Conservation (phyloP, 2,888 invertebrate genomes). For the Rutpela maculata region DNA sequence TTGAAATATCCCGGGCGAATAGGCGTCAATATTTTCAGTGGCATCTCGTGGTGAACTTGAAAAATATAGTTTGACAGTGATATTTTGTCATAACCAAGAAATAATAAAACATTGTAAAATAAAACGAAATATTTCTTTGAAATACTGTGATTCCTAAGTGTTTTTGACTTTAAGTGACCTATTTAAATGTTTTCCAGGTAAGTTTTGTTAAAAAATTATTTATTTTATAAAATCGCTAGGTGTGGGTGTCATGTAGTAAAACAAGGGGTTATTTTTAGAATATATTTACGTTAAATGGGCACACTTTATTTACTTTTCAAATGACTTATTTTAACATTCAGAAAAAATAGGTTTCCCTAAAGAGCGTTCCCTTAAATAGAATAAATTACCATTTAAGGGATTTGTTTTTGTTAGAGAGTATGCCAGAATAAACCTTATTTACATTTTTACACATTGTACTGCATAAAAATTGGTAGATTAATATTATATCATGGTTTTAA, state of each 20-base stretch:
- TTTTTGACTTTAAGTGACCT: constrained; percentile 53
- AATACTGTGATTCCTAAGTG: constrained; percentile 57
- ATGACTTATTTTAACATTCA: constrained; percentile 40
- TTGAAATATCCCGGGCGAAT: constrained; percentile 48
- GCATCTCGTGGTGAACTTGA: constrained; percentile 54
- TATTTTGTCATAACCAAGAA: constrained; percentile 67
- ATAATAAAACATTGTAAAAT: constrained; percentile 62
- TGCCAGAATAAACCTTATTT: constrained; percentile 42
- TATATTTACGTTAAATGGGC: constrained; percentile 56
- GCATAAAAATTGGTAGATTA: constrained; percentile 36
- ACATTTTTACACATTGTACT: constrained; percentile 34
- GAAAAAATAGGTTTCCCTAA: constrained; percentile 19
- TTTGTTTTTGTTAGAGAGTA: constrained; percentile 41
- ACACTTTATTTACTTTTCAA: constrained; percentile 56
- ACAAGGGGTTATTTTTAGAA: constrained; percentile 62
- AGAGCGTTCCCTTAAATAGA: not conserved
- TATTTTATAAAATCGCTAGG: constrained; percentile 38
- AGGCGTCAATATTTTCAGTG: constrained; percentile 47
- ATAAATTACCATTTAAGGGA: constrained; percentile 20
- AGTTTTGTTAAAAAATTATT: constrained; percentile 44
- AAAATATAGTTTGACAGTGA: constrained; percentile 53
- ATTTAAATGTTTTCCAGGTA: constrained; percentile 52
- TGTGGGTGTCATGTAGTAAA: constrained; percentile 62
- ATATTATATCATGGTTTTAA: constrained; percentile 34
- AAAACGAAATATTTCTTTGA: constrained; percentile 58